Percentiles rank a stretch among this genome's conserved stretches.
These are phyloP conservation scores for Solea solea DNA, from an alignment of 2,113 vertebrate species.

Conservation along the genomic window DNA sequence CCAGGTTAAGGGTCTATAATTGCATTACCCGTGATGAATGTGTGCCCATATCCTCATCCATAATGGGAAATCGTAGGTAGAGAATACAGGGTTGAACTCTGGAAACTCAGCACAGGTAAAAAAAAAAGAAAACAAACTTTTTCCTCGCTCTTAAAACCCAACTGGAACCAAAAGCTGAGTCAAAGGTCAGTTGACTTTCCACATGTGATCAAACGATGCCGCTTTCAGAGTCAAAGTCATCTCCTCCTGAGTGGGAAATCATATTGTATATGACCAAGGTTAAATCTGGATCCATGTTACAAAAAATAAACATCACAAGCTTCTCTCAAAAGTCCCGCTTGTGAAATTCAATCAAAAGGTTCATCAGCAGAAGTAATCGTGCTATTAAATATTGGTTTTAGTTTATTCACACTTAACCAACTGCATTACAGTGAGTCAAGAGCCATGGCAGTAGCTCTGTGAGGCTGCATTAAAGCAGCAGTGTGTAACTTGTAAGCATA, in stretches of 20 bases:
- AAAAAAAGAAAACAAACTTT: background rate
- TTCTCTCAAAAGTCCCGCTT: background rate
- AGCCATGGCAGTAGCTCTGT: too few species aligned
- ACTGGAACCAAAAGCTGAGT: background rate
- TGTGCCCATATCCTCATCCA: conserved; percentile 19
- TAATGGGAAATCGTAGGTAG: conserved; percentile 40
- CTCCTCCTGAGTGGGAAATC: conserved; percentile 6
- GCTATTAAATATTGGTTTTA: too few species aligned
- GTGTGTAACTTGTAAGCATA: too few species aligned
- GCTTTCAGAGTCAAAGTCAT: background rate
- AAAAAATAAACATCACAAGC: conserved; percentile 13
- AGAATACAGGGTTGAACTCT: conserved; percentile 39
- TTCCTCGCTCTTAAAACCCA: conserved; percentile 12
- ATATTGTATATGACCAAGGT: conserved; percentile 14
- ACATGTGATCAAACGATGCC: background rate
- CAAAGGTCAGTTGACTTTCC: conserved; percentile 7
- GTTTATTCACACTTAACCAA: too few species aligned
- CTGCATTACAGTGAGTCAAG: too few species aligned
- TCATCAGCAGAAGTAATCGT: background rate
- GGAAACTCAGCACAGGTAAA: conserved; percentile 5
- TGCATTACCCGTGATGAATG: conserved; percentile 30
- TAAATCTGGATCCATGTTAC: conserved; percentile 14
- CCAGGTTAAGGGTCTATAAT: conserved; percentile 34
- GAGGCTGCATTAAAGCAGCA: too few species aligned
- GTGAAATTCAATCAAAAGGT: conserved; percentile 27